These are phyloP conservation scores for Chalcosyrphus nemorum DNA, from an alignment of 2,888 invertebrate species.

Conservation along the genomic window DNA sequence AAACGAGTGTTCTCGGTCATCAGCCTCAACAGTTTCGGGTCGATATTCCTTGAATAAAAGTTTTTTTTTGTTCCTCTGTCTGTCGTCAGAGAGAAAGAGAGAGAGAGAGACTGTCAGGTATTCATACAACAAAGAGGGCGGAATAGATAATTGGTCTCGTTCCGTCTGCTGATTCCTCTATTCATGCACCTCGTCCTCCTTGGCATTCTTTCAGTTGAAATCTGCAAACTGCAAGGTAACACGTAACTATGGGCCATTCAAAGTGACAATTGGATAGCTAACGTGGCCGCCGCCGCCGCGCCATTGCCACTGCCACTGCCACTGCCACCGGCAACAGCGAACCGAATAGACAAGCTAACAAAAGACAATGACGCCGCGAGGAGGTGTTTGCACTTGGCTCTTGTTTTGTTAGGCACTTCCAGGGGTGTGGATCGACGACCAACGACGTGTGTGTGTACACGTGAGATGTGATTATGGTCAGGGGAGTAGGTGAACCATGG, in stretches of 20 bases:
- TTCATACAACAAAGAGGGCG: slow-evolving; percentile 20
- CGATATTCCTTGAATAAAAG: slow-evolving; percentile 52
- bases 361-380: slow-evolving; percentile 30
- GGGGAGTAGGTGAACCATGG: slow-evolving; percentile 47
- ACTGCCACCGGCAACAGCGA: too few species aligned
- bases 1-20: slow-evolving; percentile 64
- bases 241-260: slow-evolving; percentile 37
- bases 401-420: slow-evolving; percentile 43
- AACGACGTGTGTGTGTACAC: neutral
- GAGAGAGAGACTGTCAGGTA: too few species aligned
- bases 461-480: slow-evolving; percentile 8
- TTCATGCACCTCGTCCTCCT: neutral
- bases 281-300: neutral
- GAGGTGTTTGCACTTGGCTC: slow-evolving; percentile 64
- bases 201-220: neutral
- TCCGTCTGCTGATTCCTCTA: slow-evolving; percentile 25
- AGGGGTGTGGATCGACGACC: too few species aligned
- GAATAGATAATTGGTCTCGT: slow-evolving; percentile 55
- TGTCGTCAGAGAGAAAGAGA: slow-evolving; percentile 11
- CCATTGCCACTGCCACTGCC: too few species aligned
- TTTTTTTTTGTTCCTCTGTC: neutral
- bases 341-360: too few species aligned
- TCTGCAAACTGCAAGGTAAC: slow-evolving; percentile 21
- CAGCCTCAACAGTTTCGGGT: slow-evolving; percentile 63
- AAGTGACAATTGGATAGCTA: slow-evolving; percentile 36